phyloP scores from a whole-genome alignment of 2,113 vertebrate genomes.

The Psilopsiagon aymara region DNA sequence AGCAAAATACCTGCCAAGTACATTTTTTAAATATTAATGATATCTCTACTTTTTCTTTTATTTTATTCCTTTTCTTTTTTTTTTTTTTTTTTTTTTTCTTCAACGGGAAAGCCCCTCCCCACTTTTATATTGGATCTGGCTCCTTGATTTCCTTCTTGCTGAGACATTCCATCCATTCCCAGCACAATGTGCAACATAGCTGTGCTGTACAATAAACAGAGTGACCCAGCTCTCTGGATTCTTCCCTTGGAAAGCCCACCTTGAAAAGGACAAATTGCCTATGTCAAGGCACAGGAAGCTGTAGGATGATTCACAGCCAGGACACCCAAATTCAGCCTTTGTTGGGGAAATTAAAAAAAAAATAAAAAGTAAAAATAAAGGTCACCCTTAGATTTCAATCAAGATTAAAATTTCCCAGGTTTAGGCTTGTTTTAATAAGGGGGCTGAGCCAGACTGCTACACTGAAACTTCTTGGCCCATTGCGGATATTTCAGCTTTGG shows the following conservation, averaged over 20 bases:
- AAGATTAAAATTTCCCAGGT: constrained; percentile 31
- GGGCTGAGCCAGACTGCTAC: not conserved
- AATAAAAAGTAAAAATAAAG: constrained; percentile 5
- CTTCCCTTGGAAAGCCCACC: not conserved
- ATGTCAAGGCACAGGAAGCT: not conserved
- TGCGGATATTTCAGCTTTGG: constrained; percentile 1
- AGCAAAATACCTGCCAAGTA: constrained; percentile 1
- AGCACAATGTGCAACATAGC: not conserved
- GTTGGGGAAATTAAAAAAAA: not conserved
- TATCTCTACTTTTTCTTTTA: not conserved
- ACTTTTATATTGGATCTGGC: not conserved
- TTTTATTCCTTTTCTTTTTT: not conserved
- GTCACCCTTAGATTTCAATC: constrained; percentile 24
- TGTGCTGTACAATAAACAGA: not conserved
- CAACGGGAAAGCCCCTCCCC: not conserved
- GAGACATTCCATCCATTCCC: not conserved
- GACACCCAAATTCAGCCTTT: not conserved
- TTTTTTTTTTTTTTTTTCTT: rapidly evolving
- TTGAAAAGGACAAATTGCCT: not conserved
- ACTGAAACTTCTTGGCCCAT: constrained; percentile 7
- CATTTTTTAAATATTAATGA: not conserved
- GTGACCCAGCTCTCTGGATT: not conserved
- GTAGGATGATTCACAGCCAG: not conserved
- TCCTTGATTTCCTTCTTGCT: not conserved
- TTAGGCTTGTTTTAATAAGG: constrained; percentile 27